These are phyloP conservation scores for Gordius sp. DNA, from an alignment of 2,888 invertebrate species.

Conservation along the genomic window DNA sequence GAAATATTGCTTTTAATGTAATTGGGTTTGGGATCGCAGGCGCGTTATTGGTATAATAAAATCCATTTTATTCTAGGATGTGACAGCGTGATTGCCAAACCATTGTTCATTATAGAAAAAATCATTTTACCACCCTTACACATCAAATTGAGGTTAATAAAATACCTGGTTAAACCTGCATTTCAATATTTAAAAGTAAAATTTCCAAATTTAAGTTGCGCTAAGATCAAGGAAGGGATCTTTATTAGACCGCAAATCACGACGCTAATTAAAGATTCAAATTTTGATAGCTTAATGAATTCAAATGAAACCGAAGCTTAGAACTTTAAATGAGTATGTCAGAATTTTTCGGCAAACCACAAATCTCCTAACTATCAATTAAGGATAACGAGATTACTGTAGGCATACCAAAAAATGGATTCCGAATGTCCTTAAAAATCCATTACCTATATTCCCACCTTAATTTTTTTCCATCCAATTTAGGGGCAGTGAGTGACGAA, in stretches of 20 bases:
- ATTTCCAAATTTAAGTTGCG: neutral
- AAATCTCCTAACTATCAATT: neutral
- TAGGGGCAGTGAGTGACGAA: neutral
- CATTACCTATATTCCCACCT: neutral
- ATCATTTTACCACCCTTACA: neutral
- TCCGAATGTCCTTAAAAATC: neutral
- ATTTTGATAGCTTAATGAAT: neutral
- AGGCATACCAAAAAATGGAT: neutral
- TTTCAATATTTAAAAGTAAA: neutral
- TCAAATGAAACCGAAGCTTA: neutral
- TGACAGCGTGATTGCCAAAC: neutral
- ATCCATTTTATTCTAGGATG: neutral
- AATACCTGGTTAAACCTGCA: neutral
- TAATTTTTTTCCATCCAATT: neutral
- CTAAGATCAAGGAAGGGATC: neutral
- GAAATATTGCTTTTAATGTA: slow-evolving; percentile 20
- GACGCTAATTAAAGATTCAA: neutral
- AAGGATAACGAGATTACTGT: neutral
- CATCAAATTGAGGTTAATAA: neutral
- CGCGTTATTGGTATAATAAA: neutral
- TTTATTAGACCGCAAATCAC: neutral
- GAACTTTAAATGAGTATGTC: neutral
- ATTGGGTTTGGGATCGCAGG: neutral
- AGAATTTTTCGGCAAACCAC: neutral
- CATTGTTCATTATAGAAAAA: neutral